Evolutionary conservation across 2,113 vertebrate genomes (phyloP).

Genomic region (Cyphomyrus plagiostoma): DNA sequence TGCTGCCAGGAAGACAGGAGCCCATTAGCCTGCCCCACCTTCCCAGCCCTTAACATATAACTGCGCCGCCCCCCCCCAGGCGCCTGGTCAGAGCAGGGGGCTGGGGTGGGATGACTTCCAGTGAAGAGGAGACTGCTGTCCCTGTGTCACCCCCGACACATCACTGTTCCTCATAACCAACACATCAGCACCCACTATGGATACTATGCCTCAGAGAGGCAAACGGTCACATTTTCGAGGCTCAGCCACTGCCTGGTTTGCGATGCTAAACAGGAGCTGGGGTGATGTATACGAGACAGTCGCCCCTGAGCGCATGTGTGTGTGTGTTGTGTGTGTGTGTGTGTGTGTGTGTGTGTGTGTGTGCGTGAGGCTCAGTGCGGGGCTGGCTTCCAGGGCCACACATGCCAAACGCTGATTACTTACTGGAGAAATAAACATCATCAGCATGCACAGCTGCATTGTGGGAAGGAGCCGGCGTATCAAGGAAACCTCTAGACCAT

Average conservation of each 20-base stretch:
- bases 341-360: constrained; percentile 11
- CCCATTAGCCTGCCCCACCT: constrained; percentile 89
- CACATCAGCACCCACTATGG: neutral
- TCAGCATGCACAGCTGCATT: constrained; percentile 54
- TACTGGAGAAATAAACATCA: constrained; percentile 60
- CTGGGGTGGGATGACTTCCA: neutral
- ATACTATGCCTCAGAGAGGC: neutral
- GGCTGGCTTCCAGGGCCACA: constrained; percentile 48
- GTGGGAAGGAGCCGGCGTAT: constrained; percentile 50
- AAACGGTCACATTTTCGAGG: neutral
- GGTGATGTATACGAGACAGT: neutral
- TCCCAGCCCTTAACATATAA: constrained; percentile 49
- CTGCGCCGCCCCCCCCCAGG: constrained; percentile 25
- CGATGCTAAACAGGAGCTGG: neutral
- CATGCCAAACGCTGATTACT: constrained; percentile 55
- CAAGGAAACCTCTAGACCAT: constrained; percentile 58
- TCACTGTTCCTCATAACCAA: neutral
- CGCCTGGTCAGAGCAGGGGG: neutral
- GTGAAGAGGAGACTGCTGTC: neutral
- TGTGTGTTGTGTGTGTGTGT: no score
- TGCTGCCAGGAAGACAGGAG: constrained; percentile 95
- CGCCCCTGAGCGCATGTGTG: neutral
- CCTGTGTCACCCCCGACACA: neutral
- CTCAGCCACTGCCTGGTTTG: neutral
- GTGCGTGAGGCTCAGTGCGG: constrained; percentile 45